These are phyloP conservation scores for Ectropis crepuscularia DNA, from an alignment of 2,888 invertebrate species.

Conservation along the genomic window DNA sequence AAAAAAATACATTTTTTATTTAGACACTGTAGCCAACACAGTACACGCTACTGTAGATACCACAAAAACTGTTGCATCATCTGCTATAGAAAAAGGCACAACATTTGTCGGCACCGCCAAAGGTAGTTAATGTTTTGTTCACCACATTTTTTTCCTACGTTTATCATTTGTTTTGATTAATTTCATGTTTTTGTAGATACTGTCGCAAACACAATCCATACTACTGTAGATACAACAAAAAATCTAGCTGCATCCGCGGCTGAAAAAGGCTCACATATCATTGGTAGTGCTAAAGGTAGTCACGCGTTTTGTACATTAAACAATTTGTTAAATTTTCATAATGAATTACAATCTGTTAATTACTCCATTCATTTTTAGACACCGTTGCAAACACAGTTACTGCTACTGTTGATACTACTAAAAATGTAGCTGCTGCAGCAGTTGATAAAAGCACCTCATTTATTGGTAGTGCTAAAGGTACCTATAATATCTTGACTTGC, in stretches of 20 bases:
- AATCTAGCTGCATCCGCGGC: slow-evolving; percentile 54
- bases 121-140: slow-evolving; percentile 43
- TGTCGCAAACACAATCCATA: slow-evolving; percentile 50
- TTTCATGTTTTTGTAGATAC: slow-evolving; percentile 49
- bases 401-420: slow-evolving; percentile 45
- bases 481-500: neutral
- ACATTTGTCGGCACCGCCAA: slow-evolving; percentile 55
- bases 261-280: slow-evolving; percentile 53
- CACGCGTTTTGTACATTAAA: neutral
- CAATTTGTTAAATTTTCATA: neutral
- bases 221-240: slow-evolving; percentile 60
- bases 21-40: slow-evolving; percentile 52
- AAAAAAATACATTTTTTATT: slow-evolving; percentile 2
- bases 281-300: slow-evolving; percentile 58
- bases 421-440: slow-evolving; percentile 48
- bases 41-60: slow-evolving; percentile 49
- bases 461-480: slow-evolving; percentile 42
- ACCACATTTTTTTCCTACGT: neutral
- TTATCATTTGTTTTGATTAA: slow-evolving; percentile 3
- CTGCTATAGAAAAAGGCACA: slow-evolving; percentile 55
- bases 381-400: slow-evolving; percentile 40
- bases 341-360: slow-evolving; percentile 6
- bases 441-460: slow-evolving; percentile 45
- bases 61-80: slow-evolving; percentile 52
- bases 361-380: slow-evolving; percentile 30